These are phyloP conservation scores for Puffinus mauretanicus DNA, from an alignment of 2,113 vertebrate species.

Conservation along the genomic window DNA sequence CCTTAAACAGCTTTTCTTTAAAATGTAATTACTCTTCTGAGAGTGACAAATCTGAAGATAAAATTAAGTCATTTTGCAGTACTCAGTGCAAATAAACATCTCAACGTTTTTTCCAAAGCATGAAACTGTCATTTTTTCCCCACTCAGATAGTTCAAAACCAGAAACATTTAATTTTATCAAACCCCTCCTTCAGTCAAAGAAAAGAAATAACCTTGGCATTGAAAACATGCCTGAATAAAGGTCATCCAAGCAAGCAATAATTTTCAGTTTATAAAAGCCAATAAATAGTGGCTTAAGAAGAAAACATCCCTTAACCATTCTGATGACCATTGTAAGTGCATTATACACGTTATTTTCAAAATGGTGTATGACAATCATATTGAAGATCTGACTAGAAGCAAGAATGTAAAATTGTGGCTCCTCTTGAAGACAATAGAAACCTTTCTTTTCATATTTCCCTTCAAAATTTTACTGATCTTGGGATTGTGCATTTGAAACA, in stretches of 20 bases:
- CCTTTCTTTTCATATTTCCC: background rate
- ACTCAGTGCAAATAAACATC: background rate
- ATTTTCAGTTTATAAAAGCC: background rate
- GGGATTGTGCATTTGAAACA: background rate
- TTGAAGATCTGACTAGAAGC: background rate
- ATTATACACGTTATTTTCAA: background rate
- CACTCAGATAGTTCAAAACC: background rate
- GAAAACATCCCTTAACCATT: background rate
- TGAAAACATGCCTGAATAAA: conserved; percentile 10
- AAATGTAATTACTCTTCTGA: background rate
- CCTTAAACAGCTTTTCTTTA: background rate
- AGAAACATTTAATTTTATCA: conserved; percentile 10
- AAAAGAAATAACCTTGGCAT: background rate
- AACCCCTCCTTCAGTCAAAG: background rate
- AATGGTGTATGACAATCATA: background rate
- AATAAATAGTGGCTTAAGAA: background rate
- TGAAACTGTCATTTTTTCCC: background rate
- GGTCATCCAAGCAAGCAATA: background rate
- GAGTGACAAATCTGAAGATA: conserved; percentile 13
- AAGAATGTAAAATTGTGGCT: background rate
- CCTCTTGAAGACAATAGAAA: background rate
- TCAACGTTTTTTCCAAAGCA: background rate
- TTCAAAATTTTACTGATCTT: background rate
- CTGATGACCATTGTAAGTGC: background rate
- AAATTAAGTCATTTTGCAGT: background rate